phyloP scores from a whole-genome alignment of 2,797 vertebrate genomes.

The Eupleurogrammus muticus region DNA sequence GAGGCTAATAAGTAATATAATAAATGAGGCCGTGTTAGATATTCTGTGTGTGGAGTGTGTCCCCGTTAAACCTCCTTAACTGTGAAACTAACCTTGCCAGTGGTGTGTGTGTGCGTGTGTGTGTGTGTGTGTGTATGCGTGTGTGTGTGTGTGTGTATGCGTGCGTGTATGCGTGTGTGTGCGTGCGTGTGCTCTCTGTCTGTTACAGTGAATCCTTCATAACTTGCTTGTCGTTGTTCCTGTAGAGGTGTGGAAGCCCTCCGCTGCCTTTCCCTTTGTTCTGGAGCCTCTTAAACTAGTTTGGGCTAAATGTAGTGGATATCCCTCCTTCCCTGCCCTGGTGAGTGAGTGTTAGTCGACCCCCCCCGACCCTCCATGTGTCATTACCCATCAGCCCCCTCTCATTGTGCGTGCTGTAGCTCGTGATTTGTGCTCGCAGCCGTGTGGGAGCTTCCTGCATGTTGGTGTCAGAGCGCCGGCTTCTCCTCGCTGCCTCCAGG shows the following conservation, averaged over 20 bases:
- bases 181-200: constrained; percentile 49
- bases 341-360: constrained; percentile 84
- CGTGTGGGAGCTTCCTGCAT: constrained; percentile 63
- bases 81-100: neutral
- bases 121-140: constrained; percentile 1
- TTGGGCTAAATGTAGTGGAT: constrained; percentile 97
- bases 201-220: constrained; percentile 74
- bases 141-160: neutral
- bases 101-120: neutral
- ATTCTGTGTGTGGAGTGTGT: too few relatives aligned
- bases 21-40: too few relatives aligned
- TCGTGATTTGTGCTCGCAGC: constrained; percentile 69
- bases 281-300: constrained; percentile 95
- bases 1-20: too few relatives aligned
- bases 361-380: constrained; percentile 38
- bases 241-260: constrained; percentile 94
- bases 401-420: constrained; percentile 73
- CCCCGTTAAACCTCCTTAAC: too few relatives aligned
- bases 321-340: constrained; percentile 94
- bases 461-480: constrained; percentile 45
- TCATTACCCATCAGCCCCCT: constrained; percentile 65
- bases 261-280: constrained; percentile 88
- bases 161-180: constrained; percentile 11
- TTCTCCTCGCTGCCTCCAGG: constrained; percentile 31
- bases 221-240: constrained; percentile 82